These are phyloP conservation scores for Keiferia lycopersicella DNA, from an alignment of 2,888 invertebrate species.

Conservation along the genomic window DNA sequence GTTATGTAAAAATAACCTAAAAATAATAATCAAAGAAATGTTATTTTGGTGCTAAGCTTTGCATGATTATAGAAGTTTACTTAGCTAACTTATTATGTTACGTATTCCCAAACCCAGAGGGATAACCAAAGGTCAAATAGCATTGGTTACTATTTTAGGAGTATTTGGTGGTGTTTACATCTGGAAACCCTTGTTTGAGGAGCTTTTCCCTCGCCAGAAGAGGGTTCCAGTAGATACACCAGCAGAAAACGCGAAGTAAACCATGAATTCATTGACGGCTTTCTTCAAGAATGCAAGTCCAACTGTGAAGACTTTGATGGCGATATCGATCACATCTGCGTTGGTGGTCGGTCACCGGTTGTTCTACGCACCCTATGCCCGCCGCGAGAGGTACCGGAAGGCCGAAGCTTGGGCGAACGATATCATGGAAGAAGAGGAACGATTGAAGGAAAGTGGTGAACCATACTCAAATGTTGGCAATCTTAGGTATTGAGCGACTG, in stretches of 20 bases:
- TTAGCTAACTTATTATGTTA: conserved; percentile 45
- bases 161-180: conserved; percentile 73
- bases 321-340: conserved; percentile 58
- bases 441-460: conserved; percentile 28
- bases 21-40: neutral
- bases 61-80: neutral
- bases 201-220: conserved; percentile 46
- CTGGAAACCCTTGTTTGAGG: conserved; percentile 73
- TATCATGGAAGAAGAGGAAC: conserved; percentile 65
- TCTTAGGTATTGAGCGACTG: conserved; percentile 22
- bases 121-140: conserved; percentile 63
- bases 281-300: conserved; percentile 58
- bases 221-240: conserved; percentile 25
- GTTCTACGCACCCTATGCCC: conserved; percentile 54
- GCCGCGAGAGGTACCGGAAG: conserved; percentile 45
- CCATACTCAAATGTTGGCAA: conserved; percentile 19
- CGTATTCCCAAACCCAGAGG: conserved; percentile 66
- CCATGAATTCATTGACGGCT: conserved; percentile 48
- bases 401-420: conserved; percentile 68
- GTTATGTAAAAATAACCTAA: conserved; percentile 10
- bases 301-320: conserved; percentile 62
- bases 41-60: neutral
- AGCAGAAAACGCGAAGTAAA: conserved; percentile 36
- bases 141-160: conserved; percentile 66
- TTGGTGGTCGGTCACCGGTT: conserved; percentile 51